Base-by-base conservation (phyloP, 1,140 invertebrate genomes). In the Mercenaria mercenaria region DNA sequence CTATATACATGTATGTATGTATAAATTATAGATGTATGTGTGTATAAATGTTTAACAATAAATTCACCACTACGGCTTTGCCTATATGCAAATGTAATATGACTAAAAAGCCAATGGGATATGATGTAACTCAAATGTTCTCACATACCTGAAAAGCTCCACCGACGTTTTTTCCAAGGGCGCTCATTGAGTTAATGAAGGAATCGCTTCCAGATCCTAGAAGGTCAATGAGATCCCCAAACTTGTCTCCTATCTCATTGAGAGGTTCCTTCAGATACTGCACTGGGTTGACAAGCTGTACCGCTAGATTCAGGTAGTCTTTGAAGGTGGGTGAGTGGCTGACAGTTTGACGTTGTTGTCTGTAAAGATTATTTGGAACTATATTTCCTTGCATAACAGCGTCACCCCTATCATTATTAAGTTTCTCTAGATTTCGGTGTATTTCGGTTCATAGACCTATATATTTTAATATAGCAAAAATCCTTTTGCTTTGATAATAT, bases 151-250 rank as follows among this genome's bases (percentile, higher is more conserved):
- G 32, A 37, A 85, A 85, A 15, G 82, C 47, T n/a, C 50, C 82
- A 4, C 82, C 82, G 0, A 59, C 67, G 26, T 13, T 37, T 1
- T 74, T 67, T 1, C 82, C 82, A 13, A 85, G 67, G 37, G 64
- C 64, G n/a, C 39, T 50, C 82, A 85, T 85, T 18, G 82, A 85
- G 32, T 85, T 67, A 41, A 85, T 85, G 29, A 85, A 85, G 13
- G 64, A 74, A 26, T 52, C 69, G 56, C 82, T 85, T 23, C 82
- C 82, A 23, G 29, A 26, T 13, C 82, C 82, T 3, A 85, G 61
- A 29, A 85, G 82, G 26, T 85, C 82, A n/a, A 85, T 67, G 20
- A 85, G 29, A 43, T 85, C 82, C 8, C 82, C 67, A 26, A 85
- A 47, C 15, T 34, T 85, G 32, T 52, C 67, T 10, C 64, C 82